phyloP scores from a whole-genome alignment of 2,113 vertebrate genomes.

The Malurus cyaneus region DNA sequence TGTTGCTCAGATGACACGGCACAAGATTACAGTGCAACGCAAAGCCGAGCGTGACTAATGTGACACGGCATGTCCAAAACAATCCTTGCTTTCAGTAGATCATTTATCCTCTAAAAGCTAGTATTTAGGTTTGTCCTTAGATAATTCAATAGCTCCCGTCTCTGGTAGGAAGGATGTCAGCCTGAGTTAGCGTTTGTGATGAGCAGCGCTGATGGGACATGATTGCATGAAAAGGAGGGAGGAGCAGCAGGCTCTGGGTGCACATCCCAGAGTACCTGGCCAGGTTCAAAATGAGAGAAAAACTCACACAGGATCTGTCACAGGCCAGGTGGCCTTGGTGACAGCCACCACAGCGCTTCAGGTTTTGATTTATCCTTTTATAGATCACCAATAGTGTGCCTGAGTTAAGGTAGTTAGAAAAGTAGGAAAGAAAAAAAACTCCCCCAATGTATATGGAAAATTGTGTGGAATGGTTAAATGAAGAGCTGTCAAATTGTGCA shows the following conservation, averaged over 20 bases:
- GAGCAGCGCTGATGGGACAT: slow-evolving; percentile 48
- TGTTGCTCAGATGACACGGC: slow-evolving; percentile 26
- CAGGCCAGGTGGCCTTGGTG: neutral
- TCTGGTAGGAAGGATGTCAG: slow-evolving; percentile 59
- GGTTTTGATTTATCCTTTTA: neutral
- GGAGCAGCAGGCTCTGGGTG: neutral
- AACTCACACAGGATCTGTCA: neutral
- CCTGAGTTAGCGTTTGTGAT: slow-evolving; percentile 60
- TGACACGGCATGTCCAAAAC: slow-evolving; percentile 52
- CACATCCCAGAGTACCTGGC: neutral
- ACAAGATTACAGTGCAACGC: slow-evolving; percentile 20
- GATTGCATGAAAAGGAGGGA: slow-evolving; percentile 52
- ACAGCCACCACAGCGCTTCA: neutral
- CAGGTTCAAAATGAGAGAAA: neutral
- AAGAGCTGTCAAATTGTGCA: neutral
- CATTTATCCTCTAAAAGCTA: slow-evolving; percentile 67
- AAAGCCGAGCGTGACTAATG: slow-evolving; percentile 48
- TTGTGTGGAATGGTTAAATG: neutral
- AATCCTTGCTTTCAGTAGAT: slow-evolving; percentile 67
- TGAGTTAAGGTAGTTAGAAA: neutral
- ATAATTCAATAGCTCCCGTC: slow-evolving; percentile 66
- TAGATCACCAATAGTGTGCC: rapidly evolving
- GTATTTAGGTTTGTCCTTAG: slow-evolving; percentile 71
- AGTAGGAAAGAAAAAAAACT: neutral
- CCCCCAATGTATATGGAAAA: neutral